Evolutionary conservation across 2,113 vertebrate genomes (phyloP).

Genomic region (Geococcyx californianus): DNA sequence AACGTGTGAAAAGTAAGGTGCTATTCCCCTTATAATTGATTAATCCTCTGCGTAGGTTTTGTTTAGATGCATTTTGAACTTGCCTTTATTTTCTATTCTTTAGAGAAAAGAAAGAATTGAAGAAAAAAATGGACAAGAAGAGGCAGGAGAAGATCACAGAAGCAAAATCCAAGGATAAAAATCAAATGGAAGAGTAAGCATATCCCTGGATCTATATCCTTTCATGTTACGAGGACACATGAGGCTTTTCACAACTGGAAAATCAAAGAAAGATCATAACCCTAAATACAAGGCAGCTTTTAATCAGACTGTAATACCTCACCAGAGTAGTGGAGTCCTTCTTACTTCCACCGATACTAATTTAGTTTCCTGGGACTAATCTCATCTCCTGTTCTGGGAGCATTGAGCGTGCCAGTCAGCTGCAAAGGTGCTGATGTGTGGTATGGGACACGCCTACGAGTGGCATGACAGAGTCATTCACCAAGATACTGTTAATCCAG

Average conservation of each 20-base stretch:
- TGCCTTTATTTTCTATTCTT: neutral
- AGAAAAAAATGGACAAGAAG: slow-evolving; percentile 98
- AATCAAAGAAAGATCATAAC: neutral
- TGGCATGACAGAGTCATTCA: neutral
- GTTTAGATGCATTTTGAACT: neutral
- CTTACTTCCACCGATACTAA: neutral
- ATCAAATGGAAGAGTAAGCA: slow-evolving; percentile 94
- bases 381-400: neutral
- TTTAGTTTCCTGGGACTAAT: slow-evolving; percentile 2
- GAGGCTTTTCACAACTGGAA: neutral
- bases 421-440: neutral
- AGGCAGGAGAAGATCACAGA: slow-evolving; percentile 96
- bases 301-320: neutral
- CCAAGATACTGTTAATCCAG: neutral
- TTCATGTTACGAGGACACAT: neutral
- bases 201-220: neutral
- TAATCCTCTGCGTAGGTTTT: neutral
- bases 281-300: neutral
- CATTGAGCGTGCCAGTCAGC: neutral
- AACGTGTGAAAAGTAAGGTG: slow-evolving; percentile 92
- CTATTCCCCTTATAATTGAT: neutral
- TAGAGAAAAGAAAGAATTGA: slow-evolving; percentile 96
- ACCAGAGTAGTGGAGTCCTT: neutral
- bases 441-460: neutral
- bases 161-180: slow-evolving; percentile 94